phyloP scores from a whole-genome alignment of 2,113 vertebrate genomes.

The Leuciscus idus region DNA sequence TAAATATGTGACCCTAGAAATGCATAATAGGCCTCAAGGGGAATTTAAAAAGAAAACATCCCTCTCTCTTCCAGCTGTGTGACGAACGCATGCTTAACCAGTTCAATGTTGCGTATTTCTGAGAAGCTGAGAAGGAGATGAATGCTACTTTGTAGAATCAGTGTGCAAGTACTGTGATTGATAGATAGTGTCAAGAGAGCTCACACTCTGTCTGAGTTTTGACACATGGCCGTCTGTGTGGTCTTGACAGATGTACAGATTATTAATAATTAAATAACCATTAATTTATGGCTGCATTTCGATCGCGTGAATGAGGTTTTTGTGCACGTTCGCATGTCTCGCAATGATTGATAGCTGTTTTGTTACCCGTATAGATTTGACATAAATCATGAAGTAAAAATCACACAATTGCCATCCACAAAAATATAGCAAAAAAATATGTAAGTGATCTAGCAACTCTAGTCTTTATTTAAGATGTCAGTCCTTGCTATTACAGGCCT shows the following conservation, averaged over 20 bases:
- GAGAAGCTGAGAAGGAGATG: constrained; percentile 41
- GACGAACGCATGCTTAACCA: constrained; percentile 41
- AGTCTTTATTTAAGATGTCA: background rate
- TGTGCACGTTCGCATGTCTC: background rate
- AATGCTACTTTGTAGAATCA: background rate
- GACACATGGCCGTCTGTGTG: background rate
- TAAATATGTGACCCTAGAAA: constrained; percentile 48
- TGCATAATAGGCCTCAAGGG: constrained; percentile 57
- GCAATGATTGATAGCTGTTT: background rate
- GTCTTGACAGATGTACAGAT: background rate
- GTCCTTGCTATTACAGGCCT: background rate
- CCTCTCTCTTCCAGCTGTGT: constrained; percentile 53
- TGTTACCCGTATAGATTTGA: background rate
- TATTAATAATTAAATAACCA: background rate
- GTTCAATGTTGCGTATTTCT: constrained; percentile 34
- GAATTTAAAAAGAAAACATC: constrained; percentile 59
- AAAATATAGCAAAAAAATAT: constrained; percentile 1
- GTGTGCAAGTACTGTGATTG: background rate
- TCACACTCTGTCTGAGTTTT: background rate
- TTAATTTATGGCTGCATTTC: background rate
- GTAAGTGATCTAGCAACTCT: too few species aligned
- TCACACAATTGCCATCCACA: background rate
- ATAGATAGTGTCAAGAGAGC: constrained; percentile 4
- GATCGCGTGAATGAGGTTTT: background rate
- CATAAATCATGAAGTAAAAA: background rate